Evolutionary conservation across 1,140 invertebrate species (phyloP).

Genomic region (Diabrotica virgifera): DNA sequence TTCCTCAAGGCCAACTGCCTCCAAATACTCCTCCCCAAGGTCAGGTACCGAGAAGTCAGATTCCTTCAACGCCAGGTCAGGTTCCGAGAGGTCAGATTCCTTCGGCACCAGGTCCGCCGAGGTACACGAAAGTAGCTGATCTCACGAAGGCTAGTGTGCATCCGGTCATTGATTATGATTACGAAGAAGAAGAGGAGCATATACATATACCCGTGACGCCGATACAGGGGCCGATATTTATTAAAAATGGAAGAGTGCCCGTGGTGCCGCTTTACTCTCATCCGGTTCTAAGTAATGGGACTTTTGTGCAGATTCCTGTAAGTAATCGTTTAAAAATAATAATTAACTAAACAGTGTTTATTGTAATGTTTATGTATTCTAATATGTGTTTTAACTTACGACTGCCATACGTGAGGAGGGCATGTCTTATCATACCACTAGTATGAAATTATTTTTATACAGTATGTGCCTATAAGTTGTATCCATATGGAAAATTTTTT

Average conservation of each 20-base stretch:
- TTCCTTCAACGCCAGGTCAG: constrained; percentile 1
- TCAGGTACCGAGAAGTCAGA: constrained; percentile 14
- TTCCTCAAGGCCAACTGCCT: constrained; percentile 23
- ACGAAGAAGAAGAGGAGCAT: constrained; percentile 57
- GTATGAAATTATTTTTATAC: too few relatives aligned
- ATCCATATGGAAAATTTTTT: too few relatives aligned
- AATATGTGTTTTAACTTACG: too few relatives aligned
- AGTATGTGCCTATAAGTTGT: too few relatives aligned
- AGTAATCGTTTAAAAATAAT: constrained; percentile 48
- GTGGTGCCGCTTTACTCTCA: constrained; percentile 84
- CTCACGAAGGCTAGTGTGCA: constrained; percentile 63
- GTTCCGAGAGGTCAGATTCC: constrained; percentile 9
- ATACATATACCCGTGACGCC: constrained; percentile 61
- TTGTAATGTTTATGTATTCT: too few relatives aligned
- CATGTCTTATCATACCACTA: too few relatives aligned
- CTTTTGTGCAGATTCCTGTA: constrained; percentile 82
- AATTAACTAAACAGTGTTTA: background rate
- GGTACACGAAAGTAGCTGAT: constrained; percentile 43
- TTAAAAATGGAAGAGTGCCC: constrained; percentile 76
- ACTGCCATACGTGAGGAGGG: too few relatives aligned
- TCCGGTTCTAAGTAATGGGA: constrained; percentile 76
- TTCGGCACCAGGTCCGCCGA: constrained; percentile 18
- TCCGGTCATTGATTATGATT: constrained; percentile 67
- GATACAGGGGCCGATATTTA: constrained; percentile 74
- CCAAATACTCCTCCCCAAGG: background rate